These are phyloP conservation scores for Zoanthus gigantus DNA, from an alignment of 92 coral and sea anemone species.

Conservation along the genomic window DNA sequence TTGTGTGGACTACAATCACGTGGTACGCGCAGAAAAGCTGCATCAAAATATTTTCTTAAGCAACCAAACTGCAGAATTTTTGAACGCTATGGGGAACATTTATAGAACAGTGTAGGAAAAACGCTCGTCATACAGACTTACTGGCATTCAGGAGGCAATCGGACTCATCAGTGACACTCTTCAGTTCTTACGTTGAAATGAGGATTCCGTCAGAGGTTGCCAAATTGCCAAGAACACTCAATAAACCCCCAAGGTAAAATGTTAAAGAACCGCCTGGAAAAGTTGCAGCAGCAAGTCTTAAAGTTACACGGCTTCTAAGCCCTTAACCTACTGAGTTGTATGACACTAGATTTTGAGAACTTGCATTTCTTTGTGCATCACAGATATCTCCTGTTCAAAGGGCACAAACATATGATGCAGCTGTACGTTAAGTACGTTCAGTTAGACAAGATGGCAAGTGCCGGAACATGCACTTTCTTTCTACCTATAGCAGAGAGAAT, in stretches of 20 bases:
- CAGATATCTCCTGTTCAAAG: too few relatives aligned
- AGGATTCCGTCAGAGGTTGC: background rate
- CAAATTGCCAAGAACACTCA: background rate
- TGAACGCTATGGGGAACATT: background rate
- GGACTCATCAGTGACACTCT: background rate
- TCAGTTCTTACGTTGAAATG: background rate
- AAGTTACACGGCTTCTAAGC: too few relatives aligned
- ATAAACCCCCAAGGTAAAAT: background rate
- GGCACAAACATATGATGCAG: too few relatives aligned
- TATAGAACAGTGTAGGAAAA: conserved; percentile 3
- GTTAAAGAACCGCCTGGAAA: background rate
- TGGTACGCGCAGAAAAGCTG: conserved; percentile 38
- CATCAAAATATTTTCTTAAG: background rate
- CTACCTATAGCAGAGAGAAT: too few relatives aligned
- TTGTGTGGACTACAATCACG: conserved; percentile 44
- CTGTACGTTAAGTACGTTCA: too few relatives aligned
- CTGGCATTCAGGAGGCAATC: background rate
- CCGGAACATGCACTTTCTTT: too few relatives aligned
- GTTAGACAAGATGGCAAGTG: too few relatives aligned
- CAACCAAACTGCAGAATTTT: background rate
- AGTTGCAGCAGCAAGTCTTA: background rate
- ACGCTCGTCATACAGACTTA: background rate
- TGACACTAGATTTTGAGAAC: too few relatives aligned
- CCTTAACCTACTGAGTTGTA: too few relatives aligned
- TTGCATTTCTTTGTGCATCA: too few relatives aligned